A percentile compares a stretch with the other conserved stretches of the same genome.
Conservation (phyloP, 2,797 vertebrate genomes). For the Hipposideros larvatus region DNA sequence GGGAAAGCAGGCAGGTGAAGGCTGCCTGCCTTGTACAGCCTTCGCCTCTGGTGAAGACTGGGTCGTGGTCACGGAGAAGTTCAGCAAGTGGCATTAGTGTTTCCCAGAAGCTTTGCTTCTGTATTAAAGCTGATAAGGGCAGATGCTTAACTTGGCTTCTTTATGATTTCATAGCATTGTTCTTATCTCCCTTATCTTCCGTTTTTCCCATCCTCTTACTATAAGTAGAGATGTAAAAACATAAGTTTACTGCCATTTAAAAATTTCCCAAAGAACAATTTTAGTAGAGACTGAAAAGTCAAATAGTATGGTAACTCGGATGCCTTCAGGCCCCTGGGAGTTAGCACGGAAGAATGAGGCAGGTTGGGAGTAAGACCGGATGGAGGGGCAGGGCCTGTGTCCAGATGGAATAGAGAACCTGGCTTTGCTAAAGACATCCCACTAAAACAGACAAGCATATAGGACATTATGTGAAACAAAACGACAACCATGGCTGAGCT, state of each 20-base stretch:
- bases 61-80: not conserved
- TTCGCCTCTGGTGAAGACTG: not conserved
- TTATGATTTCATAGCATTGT: not conserved
- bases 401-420: not conserved
- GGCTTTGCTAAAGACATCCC: not conserved
- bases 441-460: not conserved
- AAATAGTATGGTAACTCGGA: not conserved
- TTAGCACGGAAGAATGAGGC: not conserved
- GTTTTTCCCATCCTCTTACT: not conserved
- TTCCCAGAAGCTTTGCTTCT: not conserved
- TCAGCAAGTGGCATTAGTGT: not conserved
- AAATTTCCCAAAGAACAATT: not conserved
- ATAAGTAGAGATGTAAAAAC: conserved; percentile 32
- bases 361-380: not conserved
- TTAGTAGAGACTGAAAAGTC: conserved; percentile 19
- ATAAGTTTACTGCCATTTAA: conserved; percentile 33
- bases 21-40: not conserved
- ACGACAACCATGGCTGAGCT: not conserved
- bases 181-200: not conserved
- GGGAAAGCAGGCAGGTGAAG: not conserved
- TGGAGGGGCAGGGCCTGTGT: not conserved
- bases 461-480: not conserved
- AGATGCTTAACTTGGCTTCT: not conserved
- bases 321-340: not conserved
- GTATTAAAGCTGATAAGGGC: not conserved